Percentiles rank a stretch among this genome's conserved stretches.
These are phyloP conservation scores for Lycorma delicatula DNA, from an alignment of 1,140 invertebrate genomes.

Conservation along the genomic window DNA sequence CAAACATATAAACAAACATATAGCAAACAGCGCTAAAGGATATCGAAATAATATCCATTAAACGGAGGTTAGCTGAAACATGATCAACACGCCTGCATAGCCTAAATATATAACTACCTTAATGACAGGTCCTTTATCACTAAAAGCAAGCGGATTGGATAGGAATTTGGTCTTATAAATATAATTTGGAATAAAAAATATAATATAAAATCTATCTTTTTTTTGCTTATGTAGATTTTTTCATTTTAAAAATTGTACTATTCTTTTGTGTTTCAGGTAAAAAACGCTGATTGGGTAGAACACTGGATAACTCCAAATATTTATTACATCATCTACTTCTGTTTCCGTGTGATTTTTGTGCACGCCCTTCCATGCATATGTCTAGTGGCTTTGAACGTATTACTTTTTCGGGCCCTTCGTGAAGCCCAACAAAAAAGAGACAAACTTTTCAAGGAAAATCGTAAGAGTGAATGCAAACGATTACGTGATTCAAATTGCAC, in stretches of 20 bases:
- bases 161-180: background rate
- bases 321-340: conserved; percentile 74
- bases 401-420: conserved; percentile 76
- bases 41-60: too few relatives aligned
- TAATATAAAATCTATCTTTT: background rate
- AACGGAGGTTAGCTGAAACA: too few relatives aligned
- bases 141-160: too few relatives aligned
- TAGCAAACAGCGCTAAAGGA: too few relatives aligned
- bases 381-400: conserved; percentile 78
- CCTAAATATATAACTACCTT: too few relatives aligned
- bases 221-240: background rate
- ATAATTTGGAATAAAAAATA: background rate
- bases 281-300: conserved; percentile 54
- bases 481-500: conserved; percentile 83
- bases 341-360: conserved; percentile 83
- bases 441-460: conserved; percentile 73
- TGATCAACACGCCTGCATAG: too few relatives aligned
- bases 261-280: too few relatives aligned
- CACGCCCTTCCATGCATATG: conserved; percentile 82
- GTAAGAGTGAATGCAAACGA: conserved; percentile 74
- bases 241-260: background rate
- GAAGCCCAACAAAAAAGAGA: conserved; percentile 70
- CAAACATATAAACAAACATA: too few relatives aligned
- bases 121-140: too few relatives aligned
- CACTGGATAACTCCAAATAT: conserved; percentile 51